Evolutionary conservation across 2,888 invertebrate genomes (phyloP).

Genomic region (Theodoxus fluviatilis): DNA sequence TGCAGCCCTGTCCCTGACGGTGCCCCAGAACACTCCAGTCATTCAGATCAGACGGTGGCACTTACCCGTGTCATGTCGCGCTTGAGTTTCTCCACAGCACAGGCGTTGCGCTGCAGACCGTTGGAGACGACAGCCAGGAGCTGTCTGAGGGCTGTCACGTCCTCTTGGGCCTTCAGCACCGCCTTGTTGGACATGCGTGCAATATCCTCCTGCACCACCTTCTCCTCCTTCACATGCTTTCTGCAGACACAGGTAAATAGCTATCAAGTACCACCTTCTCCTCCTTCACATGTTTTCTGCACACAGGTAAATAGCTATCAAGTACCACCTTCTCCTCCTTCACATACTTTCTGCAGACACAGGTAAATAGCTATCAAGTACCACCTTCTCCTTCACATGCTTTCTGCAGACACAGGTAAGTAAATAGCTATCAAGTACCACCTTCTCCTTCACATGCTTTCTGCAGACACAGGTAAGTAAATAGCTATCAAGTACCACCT

Average conservation of each 20-base stretch:
- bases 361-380: neutral
- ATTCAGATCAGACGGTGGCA: neutral
- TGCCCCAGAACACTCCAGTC: neutral
- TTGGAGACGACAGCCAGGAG: conserved; percentile 72
- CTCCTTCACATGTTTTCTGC: neutral
- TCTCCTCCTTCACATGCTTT: conserved; percentile 84
- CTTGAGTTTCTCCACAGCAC: conserved; percentile 74
- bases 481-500: no score
- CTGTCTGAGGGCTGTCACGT: conserved; percentile 72
- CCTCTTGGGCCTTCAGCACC: conserved; percentile 73
- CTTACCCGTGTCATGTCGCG: conserved; percentile 75
- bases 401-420: no score
- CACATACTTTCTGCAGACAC: conserved; percentile 72
- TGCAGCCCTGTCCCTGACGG: neutral
- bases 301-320: neutral
- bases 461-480: no score
- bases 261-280: neutral
- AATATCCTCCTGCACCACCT: conserved; percentile 81
- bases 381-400: no score
- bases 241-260: conserved; percentile 54
- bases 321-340: conserved; percentile 72
- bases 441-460: no score
- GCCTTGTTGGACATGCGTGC: conserved; percentile 76
- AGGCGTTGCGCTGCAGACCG: conserved; percentile 72
- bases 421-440: no score